Evolutionary conservation across 2,113 vertebrate genomes (phyloP).

Genomic region (Condylura cristata): DNA sequence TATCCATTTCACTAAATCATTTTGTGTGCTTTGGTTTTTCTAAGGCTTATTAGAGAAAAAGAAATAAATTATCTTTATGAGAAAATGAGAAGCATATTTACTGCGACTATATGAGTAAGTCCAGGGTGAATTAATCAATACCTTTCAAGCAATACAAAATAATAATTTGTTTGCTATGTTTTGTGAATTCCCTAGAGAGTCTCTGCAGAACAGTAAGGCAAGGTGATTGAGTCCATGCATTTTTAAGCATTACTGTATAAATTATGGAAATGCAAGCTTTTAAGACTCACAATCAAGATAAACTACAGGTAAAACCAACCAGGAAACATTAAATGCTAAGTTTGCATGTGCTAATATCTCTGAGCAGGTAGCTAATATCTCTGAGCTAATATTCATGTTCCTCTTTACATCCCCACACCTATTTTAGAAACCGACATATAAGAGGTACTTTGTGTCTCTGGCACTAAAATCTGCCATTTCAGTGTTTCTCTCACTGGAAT

Average conservation of each 20-base stretch:
- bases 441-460: background rate
- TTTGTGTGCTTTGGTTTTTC: background rate
- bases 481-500: background rate
- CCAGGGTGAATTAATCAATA: background rate
- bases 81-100: constrained; percentile 33
- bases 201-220: background rate
- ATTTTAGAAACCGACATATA: background rate
- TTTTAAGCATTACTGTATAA: background rate
- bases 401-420: background rate
- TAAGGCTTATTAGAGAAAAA: background rate
- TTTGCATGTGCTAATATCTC: background rate
- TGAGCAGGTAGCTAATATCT: background rate
- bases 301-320: background rate
- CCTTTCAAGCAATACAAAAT: constrained; percentile 17
- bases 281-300: background rate
- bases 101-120: background rate
- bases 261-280: background rate
- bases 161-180: background rate
- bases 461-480: background rate
- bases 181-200: background rate
- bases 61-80: constrained; percentile 10
- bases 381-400: background rate
- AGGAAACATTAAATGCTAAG: background rate
- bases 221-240: background rate
- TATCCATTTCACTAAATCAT: background rate